These are phyloP conservation scores for Toxotes jaculatrix DNA, from an alignment of 2,113 vertebrate species.

Conservation along the genomic window DNA sequence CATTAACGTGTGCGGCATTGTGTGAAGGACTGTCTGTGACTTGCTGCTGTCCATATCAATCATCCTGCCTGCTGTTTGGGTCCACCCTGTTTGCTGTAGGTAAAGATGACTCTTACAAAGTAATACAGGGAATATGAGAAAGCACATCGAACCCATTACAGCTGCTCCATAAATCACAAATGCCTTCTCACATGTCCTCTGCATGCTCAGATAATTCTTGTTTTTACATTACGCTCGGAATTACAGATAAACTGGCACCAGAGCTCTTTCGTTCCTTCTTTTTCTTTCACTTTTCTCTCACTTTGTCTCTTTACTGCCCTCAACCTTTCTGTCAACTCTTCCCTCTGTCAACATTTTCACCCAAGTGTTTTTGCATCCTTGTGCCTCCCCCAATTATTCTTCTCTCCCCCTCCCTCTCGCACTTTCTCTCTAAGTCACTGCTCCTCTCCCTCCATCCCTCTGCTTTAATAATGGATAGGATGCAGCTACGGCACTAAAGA, in stretches of 20 bases:
- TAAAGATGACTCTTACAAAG: slow-evolving; percentile 68
- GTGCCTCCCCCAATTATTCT: slow-evolving; percentile 18
- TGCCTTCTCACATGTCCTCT: slow-evolving; percentile 10
- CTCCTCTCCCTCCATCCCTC: slow-evolving; percentile 35
- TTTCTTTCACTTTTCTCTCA: not conserved
- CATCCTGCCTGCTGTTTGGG: slow-evolving; percentile 81
- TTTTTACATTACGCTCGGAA: not conserved
- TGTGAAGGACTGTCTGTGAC: slow-evolving; percentile 84
- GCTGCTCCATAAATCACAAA: slow-evolving; percentile 49
- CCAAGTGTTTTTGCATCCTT: slow-evolving; percentile 14
- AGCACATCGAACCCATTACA: slow-evolving; percentile 39
- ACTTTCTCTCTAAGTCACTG: slow-evolving; percentile 13
- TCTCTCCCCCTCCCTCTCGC: not conserved
- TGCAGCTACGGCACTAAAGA: slow-evolving; percentile 73
- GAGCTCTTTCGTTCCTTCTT: not conserved
- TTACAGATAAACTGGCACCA: not conserved
- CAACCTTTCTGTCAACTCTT: slow-evolving; percentile 31
- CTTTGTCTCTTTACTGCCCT: not conserved
- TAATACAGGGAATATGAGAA: slow-evolving; percentile 38
- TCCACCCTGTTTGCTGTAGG: slow-evolving; percentile 80
- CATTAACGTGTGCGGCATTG: slow-evolving; percentile 79
- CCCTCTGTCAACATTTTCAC: slow-evolving; percentile 31
- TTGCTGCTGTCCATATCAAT: slow-evolving; percentile 82
- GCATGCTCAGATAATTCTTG: slow-evolving; percentile 23
- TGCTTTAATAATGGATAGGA: slow-evolving; percentile 78